Evolutionary conservation across 2,888 invertebrate genomes (phyloP).

Genomic region (Melinopterus prodromus): DNA sequence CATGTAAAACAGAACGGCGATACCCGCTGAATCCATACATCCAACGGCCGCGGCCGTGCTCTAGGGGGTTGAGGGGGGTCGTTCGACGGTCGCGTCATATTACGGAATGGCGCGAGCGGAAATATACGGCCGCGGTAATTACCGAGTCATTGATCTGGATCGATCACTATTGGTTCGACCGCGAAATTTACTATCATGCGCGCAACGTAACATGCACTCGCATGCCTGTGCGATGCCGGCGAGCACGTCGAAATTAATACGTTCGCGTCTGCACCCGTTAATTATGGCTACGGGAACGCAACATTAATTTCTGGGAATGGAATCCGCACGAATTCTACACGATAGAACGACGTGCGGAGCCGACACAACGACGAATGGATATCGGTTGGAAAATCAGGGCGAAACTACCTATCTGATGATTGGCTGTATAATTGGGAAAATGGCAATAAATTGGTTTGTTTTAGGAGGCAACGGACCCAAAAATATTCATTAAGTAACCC

Average conservation of each 20-base stretch:
- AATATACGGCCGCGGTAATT: slow-evolving; percentile 23
- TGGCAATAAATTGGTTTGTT: no score
- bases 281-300: not conserved
- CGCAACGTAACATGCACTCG: not conserved
- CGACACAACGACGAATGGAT: no score
- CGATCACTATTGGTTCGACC: slow-evolving; percentile 6
- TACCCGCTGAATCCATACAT: not conserved
- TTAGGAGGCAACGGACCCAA: no score
- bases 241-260: not conserved
- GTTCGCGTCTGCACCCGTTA: slow-evolving; percentile 4
- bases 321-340: not conserved
- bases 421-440: no score
- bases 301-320: not conserved
- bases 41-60: no score
- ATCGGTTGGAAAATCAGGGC: no score
- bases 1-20: not conserved
- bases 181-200: not conserved
- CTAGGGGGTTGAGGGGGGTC: not conserved
- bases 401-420: no score
- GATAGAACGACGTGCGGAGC: not conserved
- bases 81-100: not conserved
- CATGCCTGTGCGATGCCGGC: not conserved
- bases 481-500: no score
- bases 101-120: not conserved
- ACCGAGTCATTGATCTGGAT: slow-evolving; percentile 22